Evolutionary conservation across 2,797 vertebrate genomes (phyloP), one percentile per base, ranked within the genome.

Genomic region (Sebastes melanostomus): DNA sequence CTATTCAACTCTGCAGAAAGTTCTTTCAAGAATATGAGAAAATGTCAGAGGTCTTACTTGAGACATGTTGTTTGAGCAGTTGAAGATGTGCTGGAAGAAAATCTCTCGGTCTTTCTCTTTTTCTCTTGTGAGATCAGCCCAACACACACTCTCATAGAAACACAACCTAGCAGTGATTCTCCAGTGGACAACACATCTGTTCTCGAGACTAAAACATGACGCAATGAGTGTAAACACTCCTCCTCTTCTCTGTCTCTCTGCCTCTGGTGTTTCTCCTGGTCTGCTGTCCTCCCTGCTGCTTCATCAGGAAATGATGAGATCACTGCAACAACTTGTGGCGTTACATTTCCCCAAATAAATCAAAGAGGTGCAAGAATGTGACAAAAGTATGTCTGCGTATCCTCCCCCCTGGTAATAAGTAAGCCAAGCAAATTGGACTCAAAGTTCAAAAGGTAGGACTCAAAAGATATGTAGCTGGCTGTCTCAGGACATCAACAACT

Each of bases 41-140:
- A 36, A 70, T 34, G 1, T 36, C 5, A 29, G 25, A 18, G 8
- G 6, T 74, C 94, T 89, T 90, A 95, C 96, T 78, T 95, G 88
- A 87, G 95, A 95, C 96, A 96, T 96, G 87, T 22, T 90, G 80
- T 67, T 59, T 55, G 46, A 75, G 27, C 61, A 69, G 81, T 32
- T 67, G 77, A 50, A 76, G 67, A 71, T 73, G 22, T 46, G 71
- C 56, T 73, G 54, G 50, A 9, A 69, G 62, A 74, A 78, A 69
- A 38, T 66, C 27, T 80, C 14, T 75, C n/a, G 29, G 59, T 75
- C 32, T 82, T 38, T 63, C 52, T 67, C 55, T 76, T 59, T 63
- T 72, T 38, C 69, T 87, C 30, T 66, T 63, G 22, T 38, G 3
- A 50, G 75, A 78, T 32, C 50, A 78, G 75, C 54, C 27, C 34